Base-by-base conservation (phyloP, 2,113 vertebrate genomes). In the Pseudopodoces humilis region DNA sequence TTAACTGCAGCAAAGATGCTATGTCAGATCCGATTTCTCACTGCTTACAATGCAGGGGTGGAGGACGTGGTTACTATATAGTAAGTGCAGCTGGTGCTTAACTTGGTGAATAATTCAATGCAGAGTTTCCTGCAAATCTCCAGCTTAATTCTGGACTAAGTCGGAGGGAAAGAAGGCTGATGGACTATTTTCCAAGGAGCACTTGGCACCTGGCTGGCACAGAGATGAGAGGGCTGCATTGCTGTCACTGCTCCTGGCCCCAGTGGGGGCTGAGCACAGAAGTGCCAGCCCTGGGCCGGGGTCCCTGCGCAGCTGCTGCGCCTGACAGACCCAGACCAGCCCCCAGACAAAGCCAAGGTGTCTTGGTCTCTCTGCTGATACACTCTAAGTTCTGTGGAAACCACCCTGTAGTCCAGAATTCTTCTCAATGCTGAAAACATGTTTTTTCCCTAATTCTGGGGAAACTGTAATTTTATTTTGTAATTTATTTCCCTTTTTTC, bases 101-200 rank as follows among this genome's bases (percentile, higher is more conserved):
- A 67, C 33, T 74, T 67, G 49, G 41, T 35, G 46, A 88, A 79
- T 71, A 92, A 94, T 92, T 95, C 4, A 24, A 67, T 85, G 85
- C 68, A 81, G 82, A 83, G 78, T 94, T 80, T 89, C 35, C 93
- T 74, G 67, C 85, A 92, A 74, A 88, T 69, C 81, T 92, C 52
- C 11, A 2, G 90, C 87, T 90, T 92, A 88, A 88, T 90, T 92
- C 93, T 87, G 33, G 91, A 96, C 77, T 85, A 88, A 96, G 81
- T 90, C 5, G 1, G 75, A 91, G 52, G 41, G 59, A 59, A 83
- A 78, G 77, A 33, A 19, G 68, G 87, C 8, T 3, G 74, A 15
- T 12, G 53, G 80, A 25, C 47, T 56, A 0, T 84, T 94, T 94
- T 63, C 69, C 13, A 33, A 79, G 60, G 69, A 20, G 9, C 2